These are phyloP conservation scores for Microctenopoma stevenorrisi DNA, from an alignment of 2,797 vertebrate genomes.

Conservation along the genomic window DNA sequence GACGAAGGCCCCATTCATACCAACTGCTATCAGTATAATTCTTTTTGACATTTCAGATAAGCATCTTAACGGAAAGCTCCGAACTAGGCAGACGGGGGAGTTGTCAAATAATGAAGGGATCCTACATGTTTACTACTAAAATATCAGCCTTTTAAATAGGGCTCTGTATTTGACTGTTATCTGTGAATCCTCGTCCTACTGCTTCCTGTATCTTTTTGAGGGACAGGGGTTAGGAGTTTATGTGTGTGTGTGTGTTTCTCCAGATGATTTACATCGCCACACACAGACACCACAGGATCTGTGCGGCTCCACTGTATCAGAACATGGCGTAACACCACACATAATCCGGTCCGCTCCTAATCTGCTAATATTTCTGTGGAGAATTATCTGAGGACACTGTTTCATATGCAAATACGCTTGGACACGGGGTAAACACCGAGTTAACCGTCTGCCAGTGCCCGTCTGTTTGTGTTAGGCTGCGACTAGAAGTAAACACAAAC, in stretches of 20 bases:
- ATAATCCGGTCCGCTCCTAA: conserved; percentile 67
- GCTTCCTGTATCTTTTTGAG: conserved; percentile 60
- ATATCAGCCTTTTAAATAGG: conserved; percentile 79
- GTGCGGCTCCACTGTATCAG: conserved; percentile 39
- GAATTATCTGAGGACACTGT: conserved; percentile 73
- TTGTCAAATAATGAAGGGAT: conserved; percentile 82
- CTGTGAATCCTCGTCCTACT: conserved; percentile 57
- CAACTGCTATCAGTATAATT: conserved; percentile 81
- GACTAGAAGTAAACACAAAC: conserved; percentile 70
- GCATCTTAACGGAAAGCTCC: conserved; percentile 76
- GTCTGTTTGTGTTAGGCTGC: conserved; percentile 71
- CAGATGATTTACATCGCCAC: conserved; percentile 44
- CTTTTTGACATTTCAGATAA: conserved; percentile 87
- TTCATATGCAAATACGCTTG: conserved; percentile 79
- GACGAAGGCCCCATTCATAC: conserved; percentile 74
- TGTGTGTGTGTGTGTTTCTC: conserved; percentile 10
- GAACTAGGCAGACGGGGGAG: conserved; percentile 63
- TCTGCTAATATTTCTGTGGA: conserved; percentile 73
- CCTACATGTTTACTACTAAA: conserved; percentile 78
- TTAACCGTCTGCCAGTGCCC: conserved; percentile 49
- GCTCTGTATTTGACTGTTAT: conserved; percentile 74
- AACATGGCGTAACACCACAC: conserved; percentile 44
- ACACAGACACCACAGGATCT: conserved; percentile 20
- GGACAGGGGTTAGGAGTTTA: conserved; percentile 45
- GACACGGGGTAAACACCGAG: conserved; percentile 66